Conservation (phyloP, 2,888 invertebrate genomes). For the Adelphocoris suturalis region DNA sequence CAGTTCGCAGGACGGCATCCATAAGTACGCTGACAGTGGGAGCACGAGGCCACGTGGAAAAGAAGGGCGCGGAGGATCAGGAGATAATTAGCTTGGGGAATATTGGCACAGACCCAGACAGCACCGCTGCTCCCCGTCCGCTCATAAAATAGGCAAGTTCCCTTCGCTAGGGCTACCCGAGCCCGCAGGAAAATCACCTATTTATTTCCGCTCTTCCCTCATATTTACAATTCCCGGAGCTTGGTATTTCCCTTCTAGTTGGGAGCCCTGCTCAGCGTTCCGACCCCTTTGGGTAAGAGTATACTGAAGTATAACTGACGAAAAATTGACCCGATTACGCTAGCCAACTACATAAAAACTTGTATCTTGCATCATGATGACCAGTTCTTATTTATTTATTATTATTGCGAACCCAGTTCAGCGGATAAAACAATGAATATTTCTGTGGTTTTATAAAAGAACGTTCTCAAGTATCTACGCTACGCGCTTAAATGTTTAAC, state of each 20-base stretch:
- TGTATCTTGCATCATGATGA: too few relatives aligned
- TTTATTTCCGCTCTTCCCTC: slow-evolving; percentile 4
- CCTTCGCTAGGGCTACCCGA: background rate
- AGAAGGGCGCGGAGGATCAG: background rate
- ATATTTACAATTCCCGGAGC: slow-evolving; percentile 25
- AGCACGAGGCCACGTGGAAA: background rate
- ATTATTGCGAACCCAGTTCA: too few relatives aligned
- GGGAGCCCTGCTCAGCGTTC: background rate
- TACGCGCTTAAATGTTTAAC: too few relatives aligned
- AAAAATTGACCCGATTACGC: too few relatives aligned
- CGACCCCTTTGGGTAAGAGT: background rate
- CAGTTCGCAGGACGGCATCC: background rate
- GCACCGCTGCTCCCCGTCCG: background rate
- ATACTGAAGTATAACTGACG: too few relatives aligned
- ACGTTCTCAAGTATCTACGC: too few relatives aligned
- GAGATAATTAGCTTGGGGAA: slow-evolving; percentile 44
- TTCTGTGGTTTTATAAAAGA: too few relatives aligned
- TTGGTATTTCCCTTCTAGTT: background rate
- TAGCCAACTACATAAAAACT: too few relatives aligned
- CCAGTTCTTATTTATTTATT: too few relatives aligned
- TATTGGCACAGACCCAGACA: slow-evolving; percentile 23
- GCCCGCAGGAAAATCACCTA: background rate
- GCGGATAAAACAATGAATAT: too few relatives aligned
- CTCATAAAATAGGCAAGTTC: slow-evolving; percentile 36
- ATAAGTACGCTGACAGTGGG: background rate